Evolutionary conservation across 2,888 invertebrate genomes (phyloP).

Genomic region (Lissocephala sabroskyi): DNA sequence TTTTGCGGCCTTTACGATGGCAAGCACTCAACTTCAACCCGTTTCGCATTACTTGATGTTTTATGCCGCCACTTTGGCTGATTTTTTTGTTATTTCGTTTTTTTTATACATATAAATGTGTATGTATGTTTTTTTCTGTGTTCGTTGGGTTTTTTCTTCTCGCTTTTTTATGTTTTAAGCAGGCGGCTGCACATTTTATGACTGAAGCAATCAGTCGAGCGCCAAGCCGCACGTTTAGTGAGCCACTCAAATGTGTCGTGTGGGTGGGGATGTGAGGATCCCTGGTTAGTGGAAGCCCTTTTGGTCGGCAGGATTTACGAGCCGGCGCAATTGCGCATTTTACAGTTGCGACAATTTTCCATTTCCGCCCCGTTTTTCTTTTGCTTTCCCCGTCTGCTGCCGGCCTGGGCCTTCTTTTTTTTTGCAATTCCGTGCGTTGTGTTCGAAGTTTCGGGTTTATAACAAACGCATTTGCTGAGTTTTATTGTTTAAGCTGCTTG

Average conservation of each 20-base stretch:
- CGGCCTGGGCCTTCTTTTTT: no score
- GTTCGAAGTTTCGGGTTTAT: constrained; percentile 36
- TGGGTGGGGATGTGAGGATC: constrained; percentile 2
- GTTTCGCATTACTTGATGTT: constrained; percentile 62
- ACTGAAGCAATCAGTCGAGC: constrained; percentile 39
- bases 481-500: constrained; percentile 8
- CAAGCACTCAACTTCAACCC: constrained; percentile 36
- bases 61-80: constrained; percentile 52
- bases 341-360: constrained; percentile 59
- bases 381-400: constrained; percentile 2
- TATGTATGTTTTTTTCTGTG: no score
- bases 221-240: constrained; percentile 48
- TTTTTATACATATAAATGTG: no score
- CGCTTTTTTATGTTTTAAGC: constrained; percentile 55
- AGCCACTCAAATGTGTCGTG: constrained; percentile 38
- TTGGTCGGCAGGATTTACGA: constrained; percentile 48
- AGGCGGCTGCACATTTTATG: constrained; percentile 62
- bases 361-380: constrained; percentile 45
- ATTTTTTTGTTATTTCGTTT: constrained; percentile 14
- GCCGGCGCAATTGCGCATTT: constrained; percentile 62
- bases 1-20: constrained; percentile 47
- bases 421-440: background rate
- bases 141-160: background rate
- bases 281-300: constrained; percentile 12
- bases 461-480: constrained; percentile 35